Base-by-base conservation (phyloP, 2,113 vertebrate species). In the Mohoua ochrocephala region DNA sequence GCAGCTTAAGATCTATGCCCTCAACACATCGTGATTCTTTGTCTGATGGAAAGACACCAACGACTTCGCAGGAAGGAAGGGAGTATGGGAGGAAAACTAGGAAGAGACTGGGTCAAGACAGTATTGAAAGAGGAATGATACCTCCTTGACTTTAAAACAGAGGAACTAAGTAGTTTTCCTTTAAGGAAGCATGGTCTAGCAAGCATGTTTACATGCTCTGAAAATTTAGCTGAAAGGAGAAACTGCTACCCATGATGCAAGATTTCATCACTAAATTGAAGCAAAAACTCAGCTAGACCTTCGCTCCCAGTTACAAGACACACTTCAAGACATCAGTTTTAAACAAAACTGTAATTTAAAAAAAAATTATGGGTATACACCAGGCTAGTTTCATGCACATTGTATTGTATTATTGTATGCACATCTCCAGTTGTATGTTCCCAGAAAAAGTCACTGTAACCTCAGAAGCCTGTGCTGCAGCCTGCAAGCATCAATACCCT, bases 141-240 rank as follows among this genome's bases (percentile, higher is more conserved):
- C 53, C 78, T 76, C 80, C 67, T 90, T 24, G 57, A 80, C 67
- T 94, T 84, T 59, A 85, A 69, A 83, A 94, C 23, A 85, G 94
- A 95, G 82, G 81, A 96, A 95, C 85, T 61, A 83, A 26, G 39
- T 53, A 96, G 79, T 47, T 92, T 96, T 94, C 82, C 85, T 93
- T 54, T 77, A 83, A 90, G 88, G 91, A 95, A 94, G 71, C 82
- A 31, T 35, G 50, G 67, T 88, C 63, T 91, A 90, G 59, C 41
- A 93, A 85, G 47, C 64, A 13, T 11, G 11, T 88, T 86, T 86
- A 80, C 30, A 33, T 33, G 22, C 82, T 78, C 81, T 74, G 28
- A 73, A 88, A 59, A 39, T 39, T 83, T 39, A 88, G 67, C 59
- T 69, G 63, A 63, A 94, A 92, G 24, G 67, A 94, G 17, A 60